phyloP scores from a whole-genome alignment of 2,797 vertebrate species.

The Chloroceryle amazona region DNA sequence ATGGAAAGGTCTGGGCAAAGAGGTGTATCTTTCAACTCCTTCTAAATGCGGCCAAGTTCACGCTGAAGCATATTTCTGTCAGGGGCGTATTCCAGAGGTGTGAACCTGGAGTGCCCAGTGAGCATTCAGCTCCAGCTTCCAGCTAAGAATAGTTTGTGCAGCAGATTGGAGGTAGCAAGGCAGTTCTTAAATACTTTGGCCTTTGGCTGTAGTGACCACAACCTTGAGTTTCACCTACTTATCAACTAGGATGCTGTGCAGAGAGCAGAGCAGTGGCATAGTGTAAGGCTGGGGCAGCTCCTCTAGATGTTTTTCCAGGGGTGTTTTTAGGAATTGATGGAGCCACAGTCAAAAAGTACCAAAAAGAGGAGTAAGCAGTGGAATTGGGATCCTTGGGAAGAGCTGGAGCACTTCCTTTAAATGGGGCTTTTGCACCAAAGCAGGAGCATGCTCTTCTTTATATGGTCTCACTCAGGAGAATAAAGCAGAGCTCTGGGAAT shows the following conservation, averaged over 20 bases:
- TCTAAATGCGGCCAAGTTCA: constrained; percentile 67
- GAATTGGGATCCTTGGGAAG: not conserved
- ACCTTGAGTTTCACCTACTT: constrained; percentile 61
- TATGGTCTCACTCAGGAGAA: not conserved
- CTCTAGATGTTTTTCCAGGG: not conserved
- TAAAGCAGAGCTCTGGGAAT: not conserved
- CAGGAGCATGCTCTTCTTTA: not conserved
- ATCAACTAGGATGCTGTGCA: not conserved
- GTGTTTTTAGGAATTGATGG: not conserved
- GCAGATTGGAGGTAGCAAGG: not conserved
- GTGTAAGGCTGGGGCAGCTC: not conserved
- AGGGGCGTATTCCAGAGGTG: constrained; percentile 73
- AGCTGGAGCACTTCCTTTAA: not conserved
- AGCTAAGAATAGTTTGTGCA: constrained; percentile 37
- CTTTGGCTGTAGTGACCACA: constrained; percentile 44
- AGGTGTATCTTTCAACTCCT: constrained; percentile 62
- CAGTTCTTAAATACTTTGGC: constrained; percentile 39
- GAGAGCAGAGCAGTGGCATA: not conserved
- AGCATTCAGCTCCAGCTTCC: constrained; percentile 34
- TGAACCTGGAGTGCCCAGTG: constrained; percentile 65
- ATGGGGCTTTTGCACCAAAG: rapidly evolving
- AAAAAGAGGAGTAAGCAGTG: not conserved
- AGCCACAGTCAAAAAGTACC: not conserved
- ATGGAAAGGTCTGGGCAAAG: constrained; percentile 75
- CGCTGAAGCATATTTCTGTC: constrained; percentile 72